Evolutionary conservation across 2,888 invertebrate species (phyloP).

Genomic region (Busseola fusca): DNA sequence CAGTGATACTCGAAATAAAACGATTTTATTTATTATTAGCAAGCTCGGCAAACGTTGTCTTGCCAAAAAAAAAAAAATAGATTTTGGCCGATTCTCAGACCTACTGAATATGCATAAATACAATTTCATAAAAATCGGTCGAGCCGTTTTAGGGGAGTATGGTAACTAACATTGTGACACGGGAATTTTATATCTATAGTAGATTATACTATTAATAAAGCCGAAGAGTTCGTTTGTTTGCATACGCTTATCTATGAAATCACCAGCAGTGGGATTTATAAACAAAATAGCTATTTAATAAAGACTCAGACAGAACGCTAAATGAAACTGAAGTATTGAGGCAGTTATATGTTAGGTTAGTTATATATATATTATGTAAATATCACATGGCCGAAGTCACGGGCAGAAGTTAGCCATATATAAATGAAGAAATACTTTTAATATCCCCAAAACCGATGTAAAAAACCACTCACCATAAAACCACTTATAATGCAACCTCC

Average conservation of each 20-base stretch:
- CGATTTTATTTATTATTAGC: too few relatives aligned
- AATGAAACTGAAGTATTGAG: not conserved
- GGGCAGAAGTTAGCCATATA: not conserved
- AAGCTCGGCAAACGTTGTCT: too few relatives aligned
- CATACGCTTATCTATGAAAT: not conserved
- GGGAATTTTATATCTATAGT: too few relatives aligned
- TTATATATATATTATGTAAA: not conserved
- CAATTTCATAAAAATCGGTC: too few relatives aligned
- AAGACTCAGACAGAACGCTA: not conserved
- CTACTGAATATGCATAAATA: too few relatives aligned
- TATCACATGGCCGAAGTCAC: not conserved
- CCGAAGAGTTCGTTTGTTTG: not conserved
- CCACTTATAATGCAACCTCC: constrained; percentile 22
- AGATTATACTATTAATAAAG: not conserved
- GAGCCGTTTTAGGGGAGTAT: too few relatives aligned
- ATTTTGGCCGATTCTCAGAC: too few relatives aligned
- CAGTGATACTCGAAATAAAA: too few relatives aligned
- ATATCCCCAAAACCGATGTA: not conserved
- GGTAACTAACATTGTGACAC: too few relatives aligned
- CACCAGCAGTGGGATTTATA: not conserved
- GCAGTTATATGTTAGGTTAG: not conserved
- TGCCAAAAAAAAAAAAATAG: too few relatives aligned
- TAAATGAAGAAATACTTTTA: not conserved
- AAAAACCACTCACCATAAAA: constrained; percentile 4
- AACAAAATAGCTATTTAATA: too few relatives aligned